Evolutionary conservation across 2,888 invertebrate genomes (phyloP).

Genomic region (Hybos culiciformis): DNA sequence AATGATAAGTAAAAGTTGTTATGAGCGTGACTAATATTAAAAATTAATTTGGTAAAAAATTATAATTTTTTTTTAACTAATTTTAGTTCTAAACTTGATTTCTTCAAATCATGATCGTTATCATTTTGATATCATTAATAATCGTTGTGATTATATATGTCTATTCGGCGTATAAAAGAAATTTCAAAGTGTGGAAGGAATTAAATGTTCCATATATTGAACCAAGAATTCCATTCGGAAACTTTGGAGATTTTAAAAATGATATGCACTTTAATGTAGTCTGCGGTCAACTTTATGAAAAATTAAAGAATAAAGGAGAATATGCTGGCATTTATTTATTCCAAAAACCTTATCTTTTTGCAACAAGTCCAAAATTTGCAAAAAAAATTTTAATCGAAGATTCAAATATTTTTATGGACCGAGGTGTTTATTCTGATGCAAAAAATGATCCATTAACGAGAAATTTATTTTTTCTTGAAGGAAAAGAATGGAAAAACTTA

Average conservation of each 20-base stretch:
- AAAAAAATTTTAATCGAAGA: conserved; percentile 12
- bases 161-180: too few relatives aligned
- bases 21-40: too few relatives aligned
- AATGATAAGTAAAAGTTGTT: too few relatives aligned
- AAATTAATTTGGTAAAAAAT: too few relatives aligned
- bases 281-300: conserved; percentile 8
- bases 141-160: too few relatives aligned
- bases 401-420: conserved; percentile 13
- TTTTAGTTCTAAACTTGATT: too few relatives aligned
- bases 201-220: conserved; percentile 10
- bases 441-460: conserved; percentile 13
- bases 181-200: conserved; percentile 8
- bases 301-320: conserved; percentile 6
- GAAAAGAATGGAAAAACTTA: conserved; percentile 13
- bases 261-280: conserved; percentile 5
- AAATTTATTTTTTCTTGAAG: conserved; percentile 14
- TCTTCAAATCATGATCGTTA: too few relatives aligned
- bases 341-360: conserved; percentile 9
- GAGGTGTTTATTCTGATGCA: conserved; percentile 13
- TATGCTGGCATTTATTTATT: conserved; percentile 13
- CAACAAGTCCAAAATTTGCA: conserved; percentile 11
- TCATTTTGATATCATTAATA: too few relatives aligned
- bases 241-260: conserved; percentile 9
- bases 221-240: conserved; percentile 14
- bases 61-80: too few relatives aligned